Percentiles rank a stretch among this genome's conserved stretches.
Evolutionary conservation across 1,140 invertebrate species (phyloP).

Genomic region (Lineus longissimus): DNA sequence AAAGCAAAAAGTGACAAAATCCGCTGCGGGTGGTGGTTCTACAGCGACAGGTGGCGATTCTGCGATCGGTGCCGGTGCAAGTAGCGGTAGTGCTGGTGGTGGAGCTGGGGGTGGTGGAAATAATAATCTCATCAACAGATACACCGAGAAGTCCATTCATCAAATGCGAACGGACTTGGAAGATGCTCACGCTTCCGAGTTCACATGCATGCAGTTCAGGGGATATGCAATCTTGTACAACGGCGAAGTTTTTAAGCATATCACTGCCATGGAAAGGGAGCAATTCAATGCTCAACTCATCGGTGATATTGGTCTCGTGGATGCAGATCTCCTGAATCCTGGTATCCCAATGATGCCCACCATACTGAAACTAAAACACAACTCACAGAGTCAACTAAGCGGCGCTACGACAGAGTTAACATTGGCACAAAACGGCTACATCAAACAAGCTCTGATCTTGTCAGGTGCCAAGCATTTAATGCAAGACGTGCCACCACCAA

Average conservation of each 20-base stretch:
- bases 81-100: not conserved
- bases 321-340: slow-evolving; percentile 4
- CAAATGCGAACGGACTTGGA: slow-evolving; percentile 3
- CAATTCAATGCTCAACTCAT: slow-evolving; percentile 1
- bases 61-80: not conserved
- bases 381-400: not conserved
- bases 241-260: slow-evolving; percentile 8
- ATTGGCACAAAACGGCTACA: slow-evolving; percentile 4
- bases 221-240: not conserved
- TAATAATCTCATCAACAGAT: not conserved
- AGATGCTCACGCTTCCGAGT: slow-evolving; percentile 5
- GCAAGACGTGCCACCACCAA: not conserved
- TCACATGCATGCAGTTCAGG: slow-evolving; percentile 3
- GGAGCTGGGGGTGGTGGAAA: not conserved
- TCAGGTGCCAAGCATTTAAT: slow-evolving; percentile 4
- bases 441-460: not conserved
- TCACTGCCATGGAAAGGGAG: not conserved
- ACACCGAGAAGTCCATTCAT: slow-evolving; percentile 6
- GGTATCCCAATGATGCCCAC: slow-evolving; percentile 1
- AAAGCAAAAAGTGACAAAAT: not conserved
- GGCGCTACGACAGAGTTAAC: slow-evolving; percentile 1
- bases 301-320: slow-evolving; percentile 5
- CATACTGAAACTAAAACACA: not conserved
- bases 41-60: not conserved
- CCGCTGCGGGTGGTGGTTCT: not conserved